phyloP scores from a whole-genome alignment of 2,797 vertebrate genomes.

The Hyperoplus lanceolatus region DNA sequence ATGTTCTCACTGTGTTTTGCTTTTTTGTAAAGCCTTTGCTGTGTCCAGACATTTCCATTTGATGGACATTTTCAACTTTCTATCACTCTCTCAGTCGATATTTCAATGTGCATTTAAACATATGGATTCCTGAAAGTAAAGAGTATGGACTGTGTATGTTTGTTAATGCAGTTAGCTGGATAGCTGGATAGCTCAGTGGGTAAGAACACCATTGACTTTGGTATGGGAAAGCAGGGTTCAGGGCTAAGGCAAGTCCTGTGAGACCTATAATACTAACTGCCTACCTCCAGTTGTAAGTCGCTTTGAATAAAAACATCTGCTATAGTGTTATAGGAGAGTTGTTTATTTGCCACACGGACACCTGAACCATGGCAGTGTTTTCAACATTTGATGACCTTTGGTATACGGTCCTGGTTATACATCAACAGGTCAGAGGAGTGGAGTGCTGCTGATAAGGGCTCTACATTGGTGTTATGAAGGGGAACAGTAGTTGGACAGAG shows the following conservation, averaged over 20 bases:
- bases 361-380: constrained; percentile 12
- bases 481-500: constrained; percentile 13
- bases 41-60: neutral
- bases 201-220: too few species aligned
- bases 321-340: constrained; percentile 2
- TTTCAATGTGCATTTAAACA: constrained; percentile 21
- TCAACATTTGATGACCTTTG: constrained; percentile 53
- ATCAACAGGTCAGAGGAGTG: constrained; percentile 45
- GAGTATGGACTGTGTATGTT: constrained; percentile 2
- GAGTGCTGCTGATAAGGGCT: constrained; percentile 49
- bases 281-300: too few species aligned
- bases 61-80: constrained; percentile 22
- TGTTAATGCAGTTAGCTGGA: neutral
- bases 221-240: too few species aligned
- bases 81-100: neutral
- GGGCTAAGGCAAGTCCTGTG: too few species aligned
- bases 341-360: constrained; percentile 13
- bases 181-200: too few species aligned
- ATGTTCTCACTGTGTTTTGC: neutral
- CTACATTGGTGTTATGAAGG: constrained; percentile 13
- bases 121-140: neutral
- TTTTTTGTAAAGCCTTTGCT: too few species aligned
- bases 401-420: constrained; percentile 46
- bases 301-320: too few species aligned
- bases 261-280: too few species aligned